Base-by-base conservation (phyloP, 2,888 invertebrate species). In the Entomobrya proxima region DNA sequence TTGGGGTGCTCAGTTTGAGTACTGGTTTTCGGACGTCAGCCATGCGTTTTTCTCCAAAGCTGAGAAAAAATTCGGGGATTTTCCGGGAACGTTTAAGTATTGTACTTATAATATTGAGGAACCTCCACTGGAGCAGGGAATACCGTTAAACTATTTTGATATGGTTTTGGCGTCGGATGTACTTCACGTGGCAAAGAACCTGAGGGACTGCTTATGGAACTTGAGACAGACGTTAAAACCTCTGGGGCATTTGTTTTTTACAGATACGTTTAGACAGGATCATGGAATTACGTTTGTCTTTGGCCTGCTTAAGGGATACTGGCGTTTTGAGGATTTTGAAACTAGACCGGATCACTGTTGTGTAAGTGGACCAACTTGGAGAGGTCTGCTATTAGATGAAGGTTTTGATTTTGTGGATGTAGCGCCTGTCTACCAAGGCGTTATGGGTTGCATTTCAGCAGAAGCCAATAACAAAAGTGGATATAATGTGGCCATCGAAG, bases 221-320 rank as follows among this genome's bases (percentile, higher is more conserved):
- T 24, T 86, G 24, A 37, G 75, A 13, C 61, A 74, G 7, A n/a
- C 79, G 9, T 18, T 86, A 5, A 27, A 61, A 47, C 75, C 75
- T 24, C 40, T 32, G 1, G 86, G 83, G 21, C n/a, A n/a, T 7
- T 15, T 86, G 9, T n/a, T 64, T 9, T 24, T 86, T 47, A 30
- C 40, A 1, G 86, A 83, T 24, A 82, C 55, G 21, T 32, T 72
- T 6, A 78, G 24, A 6, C 21, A 32, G 15, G 52, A 47, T 40
- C 37, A 18, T 32, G 37, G 30, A 18, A 58, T 67, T 6, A 80
- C 80, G 1, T 61, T 35, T 67, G 44, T 85, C 5, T 85, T 85
- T 67, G 85, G 85, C 7, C 32, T 79, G 2, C 13, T 85, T 50
- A 80, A 85, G 2, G 86, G 86, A n/a, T 86, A 61, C 69, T 86